Evolutionary conservation across 2,113 vertebrate species (phyloP), one percentile per base, ranked within the genome.

Genomic region (Chionomys nivalis): DNA sequence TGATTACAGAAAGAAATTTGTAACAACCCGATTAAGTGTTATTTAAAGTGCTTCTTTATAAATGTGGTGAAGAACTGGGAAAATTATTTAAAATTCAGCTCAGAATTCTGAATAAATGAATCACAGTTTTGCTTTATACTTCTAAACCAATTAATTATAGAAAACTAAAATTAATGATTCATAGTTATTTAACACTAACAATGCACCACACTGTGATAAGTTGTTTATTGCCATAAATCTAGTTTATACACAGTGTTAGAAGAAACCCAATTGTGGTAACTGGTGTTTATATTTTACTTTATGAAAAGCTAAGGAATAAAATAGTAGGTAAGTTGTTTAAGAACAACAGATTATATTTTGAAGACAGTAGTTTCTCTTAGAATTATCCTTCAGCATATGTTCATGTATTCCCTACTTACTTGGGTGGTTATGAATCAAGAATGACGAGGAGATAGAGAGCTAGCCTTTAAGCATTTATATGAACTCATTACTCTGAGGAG

Each of bases 401-500:
- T 72, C 17, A 63, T 82, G 21, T 88, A 33, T 94, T 36, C 36
- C 77, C 93, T 72, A 95, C 87, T 94, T 86, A 68, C 52, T 91
- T 87, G 47, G 39, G 23, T 58, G 81, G 19, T 33, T 79, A 81
- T 26, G 26, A 92, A 76, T 93, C 91, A 97, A 65, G 47, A 94
- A 72, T 97, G 72, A 31, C 24, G 75, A 31, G 4, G 36, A 77
- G 47, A 88, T 36, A 17, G 86, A 94, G 19, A 58, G 55, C 23
- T 95, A 94, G 55, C 94, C 93, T 90, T 93, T 58, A 96, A 81
- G 87, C 88, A 96, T 96, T 92, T 81, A 28, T 76, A 96, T 72
- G 49, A 97, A 85, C 85, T 98, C 94, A 90, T 98, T 98, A 91
- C 55, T 58, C 61, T 61, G 92, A 52, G 33, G 31, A 58, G 61